Base-by-base conservation (phyloP, 2,113 vertebrate species). In the Hippopotamus amphibius region DNA sequence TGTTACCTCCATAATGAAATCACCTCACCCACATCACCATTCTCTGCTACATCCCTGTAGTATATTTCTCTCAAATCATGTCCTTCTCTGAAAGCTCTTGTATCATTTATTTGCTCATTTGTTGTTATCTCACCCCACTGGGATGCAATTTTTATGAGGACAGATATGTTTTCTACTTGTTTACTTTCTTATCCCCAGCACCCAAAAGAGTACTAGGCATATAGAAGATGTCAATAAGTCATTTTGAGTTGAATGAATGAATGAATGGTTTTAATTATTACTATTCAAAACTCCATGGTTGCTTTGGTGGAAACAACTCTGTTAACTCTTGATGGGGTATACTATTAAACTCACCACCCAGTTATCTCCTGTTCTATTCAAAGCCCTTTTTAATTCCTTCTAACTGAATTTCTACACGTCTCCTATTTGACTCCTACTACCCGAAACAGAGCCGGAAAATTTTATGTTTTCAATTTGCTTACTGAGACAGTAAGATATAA, bases 391-490 rank as follows among this genome's bases (percentile, higher is more conserved):
- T 50, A 77, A 41, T 89, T 90, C 2, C 6, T 79, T 93, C 15
- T 30, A 74, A 21, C 10, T 76, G 19, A 21, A 86, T 10, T 68
- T 92, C 85, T 77, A 13, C 5, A 57, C 88, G 77, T 81, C 3
- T 96, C 0, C 26, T 3, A 88, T 53, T 65, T n/a, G 3, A 50
- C 17, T 96, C 13, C 0, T 88, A 74, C 48, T 74, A 83, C 2
- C 4, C 11, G 26, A 88, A 81, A 88, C 17, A 94, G 16, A 96
- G 50, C 26, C 37, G 19, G 8, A 17, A 55, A 55, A 28, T 65
- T 79, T 91, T 81, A 33, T 87, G 13, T 66, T 89, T 93, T 95
- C 2, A 68, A 26, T 91, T 92, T 96, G 28, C 63, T 97, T 88
- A 66, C 55, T 63, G 5, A 90, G 92, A 90, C 43, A 86, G n/a